phyloP scores from a whole-genome alignment of 2,888 invertebrate species.

The Sarcophaga caerulescens region DNA sequence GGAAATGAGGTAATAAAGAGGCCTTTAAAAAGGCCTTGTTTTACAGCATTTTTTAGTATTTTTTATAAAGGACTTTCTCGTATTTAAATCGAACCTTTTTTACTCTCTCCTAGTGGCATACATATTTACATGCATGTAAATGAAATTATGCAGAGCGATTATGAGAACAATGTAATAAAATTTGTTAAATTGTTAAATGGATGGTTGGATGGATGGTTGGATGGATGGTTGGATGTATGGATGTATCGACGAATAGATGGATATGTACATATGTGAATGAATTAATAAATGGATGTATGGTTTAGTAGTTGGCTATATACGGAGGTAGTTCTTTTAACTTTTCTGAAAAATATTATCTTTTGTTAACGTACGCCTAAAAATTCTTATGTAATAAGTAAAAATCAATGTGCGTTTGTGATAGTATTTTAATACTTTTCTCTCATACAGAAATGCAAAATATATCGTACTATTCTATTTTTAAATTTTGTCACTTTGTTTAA shows the following conservation, averaged over 20 bases:
- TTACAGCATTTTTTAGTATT: too few relatives aligned
- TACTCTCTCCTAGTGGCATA: too few relatives aligned
- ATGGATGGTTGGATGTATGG: constrained; percentile 44
- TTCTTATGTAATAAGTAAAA: background rate
- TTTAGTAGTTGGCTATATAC: background rate
- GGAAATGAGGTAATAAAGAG: too few relatives aligned
- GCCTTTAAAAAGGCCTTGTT: too few relatives aligned
- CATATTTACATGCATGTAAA: too few relatives aligned
- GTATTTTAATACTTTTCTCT: too few relatives aligned
- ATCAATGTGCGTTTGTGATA: background rate
- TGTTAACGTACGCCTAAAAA: background rate
- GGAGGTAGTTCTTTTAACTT: constrained; percentile 37
- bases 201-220: constrained; percentile 49
- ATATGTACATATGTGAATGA: background rate
- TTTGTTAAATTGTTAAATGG: constrained; percentile 56
- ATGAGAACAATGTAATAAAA: constrained; percentile 55
- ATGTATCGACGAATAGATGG: constrained; percentile 28
- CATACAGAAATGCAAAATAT: too few relatives aligned
- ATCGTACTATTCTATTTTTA: too few relatives aligned
- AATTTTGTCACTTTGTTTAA: too few relatives aligned
- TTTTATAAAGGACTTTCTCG: too few relatives aligned
- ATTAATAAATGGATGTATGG: constrained; percentile 6
- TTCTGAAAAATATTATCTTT: constrained; percentile 36
- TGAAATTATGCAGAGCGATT: constrained; percentile 36
- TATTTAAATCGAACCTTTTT: too few relatives aligned